Evolutionary conservation across 2,113 vertebrate species (phyloP).

Genomic region (Misgurnus anguillicaudatus): DNA sequence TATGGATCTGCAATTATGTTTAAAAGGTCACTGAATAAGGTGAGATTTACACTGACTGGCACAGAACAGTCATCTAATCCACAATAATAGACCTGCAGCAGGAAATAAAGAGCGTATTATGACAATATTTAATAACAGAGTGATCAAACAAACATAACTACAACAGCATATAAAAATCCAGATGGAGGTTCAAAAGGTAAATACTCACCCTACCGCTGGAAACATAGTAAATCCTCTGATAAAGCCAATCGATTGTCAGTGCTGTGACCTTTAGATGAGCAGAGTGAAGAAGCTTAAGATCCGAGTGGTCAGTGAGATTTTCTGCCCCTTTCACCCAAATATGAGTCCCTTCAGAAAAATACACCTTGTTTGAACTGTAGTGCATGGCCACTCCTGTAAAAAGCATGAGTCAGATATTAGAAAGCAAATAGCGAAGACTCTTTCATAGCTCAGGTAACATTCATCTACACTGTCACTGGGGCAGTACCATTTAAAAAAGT

Average conservation of each 20-base stretch:
- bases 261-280: slow-evolving; percentile 70
- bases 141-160: neutral
- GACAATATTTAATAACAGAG: neutral
- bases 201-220: slow-evolving; percentile 71
- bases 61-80: slow-evolving; percentile 70
- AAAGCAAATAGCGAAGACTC: neutral
- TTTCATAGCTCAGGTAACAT: neutral
- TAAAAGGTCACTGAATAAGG: slow-evolving; percentile 57
- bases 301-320: slow-evolving; percentile 68
- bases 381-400: slow-evolving; percentile 73
- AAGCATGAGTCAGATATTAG: neutral
- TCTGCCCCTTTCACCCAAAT: slow-evolving; percentile 74
- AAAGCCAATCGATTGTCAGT: slow-evolving; percentile 78
- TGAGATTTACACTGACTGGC: slow-evolving; percentile 65
- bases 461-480: too few relatives aligned
- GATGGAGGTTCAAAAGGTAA: neutral
- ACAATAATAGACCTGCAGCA: slow-evolving; percentile 68
- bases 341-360: slow-evolving; percentile 74
- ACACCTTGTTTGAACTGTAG: slow-evolving; percentile 66
- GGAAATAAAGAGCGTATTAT: neutral
- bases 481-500: too few relatives aligned
- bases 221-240: slow-evolving; percentile 76
- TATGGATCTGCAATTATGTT: slow-evolving; percentile 77
- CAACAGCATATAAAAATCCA: neutral
- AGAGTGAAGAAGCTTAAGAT: slow-evolving; percentile 68